These are phyloP conservation scores for Aphrocallistes beatrix DNA, from an alignment of 37 sponge, comb jelly and placozoan species.

Conservation along the genomic window DNA sequence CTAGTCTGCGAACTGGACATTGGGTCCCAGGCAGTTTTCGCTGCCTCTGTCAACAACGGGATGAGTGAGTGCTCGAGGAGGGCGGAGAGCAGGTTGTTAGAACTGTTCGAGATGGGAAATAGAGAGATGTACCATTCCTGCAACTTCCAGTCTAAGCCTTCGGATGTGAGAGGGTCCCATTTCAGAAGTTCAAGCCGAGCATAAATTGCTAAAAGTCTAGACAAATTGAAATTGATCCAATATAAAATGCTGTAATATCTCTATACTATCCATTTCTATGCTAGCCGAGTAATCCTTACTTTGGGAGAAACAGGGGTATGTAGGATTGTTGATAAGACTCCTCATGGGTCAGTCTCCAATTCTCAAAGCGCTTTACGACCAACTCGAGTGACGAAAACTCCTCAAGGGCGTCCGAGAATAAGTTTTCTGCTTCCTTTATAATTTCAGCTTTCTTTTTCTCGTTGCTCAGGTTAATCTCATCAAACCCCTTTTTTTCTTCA, in stretches of 20 bases:
- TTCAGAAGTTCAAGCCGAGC: neutral
- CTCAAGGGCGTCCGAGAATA: neutral
- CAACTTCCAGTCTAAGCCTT: neutral
- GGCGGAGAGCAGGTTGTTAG: neutral
- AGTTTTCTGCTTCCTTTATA: neutral
- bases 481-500: neutral
- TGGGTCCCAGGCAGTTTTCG: slow-evolving; percentile 42
- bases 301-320: neutral
- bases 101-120: neutral
- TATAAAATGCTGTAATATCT: neutral
- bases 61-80: neutral
- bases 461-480: neutral
- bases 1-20: slow-evolving; percentile 42
- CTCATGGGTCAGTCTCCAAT: neutral
- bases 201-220: neutral
- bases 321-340: neutral
- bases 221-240: neutral
- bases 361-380: neutral
- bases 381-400: neutral
- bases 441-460: neutral
- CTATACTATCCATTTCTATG: neutral
- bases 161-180: neutral
- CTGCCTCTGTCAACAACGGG: neutral
- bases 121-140: neutral
- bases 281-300: too few relatives aligned